These are phyloP conservation scores for Erinaceus europaeus DNA, from an alignment of 2,113 vertebrate genomes.

Conservation along the genomic window DNA sequence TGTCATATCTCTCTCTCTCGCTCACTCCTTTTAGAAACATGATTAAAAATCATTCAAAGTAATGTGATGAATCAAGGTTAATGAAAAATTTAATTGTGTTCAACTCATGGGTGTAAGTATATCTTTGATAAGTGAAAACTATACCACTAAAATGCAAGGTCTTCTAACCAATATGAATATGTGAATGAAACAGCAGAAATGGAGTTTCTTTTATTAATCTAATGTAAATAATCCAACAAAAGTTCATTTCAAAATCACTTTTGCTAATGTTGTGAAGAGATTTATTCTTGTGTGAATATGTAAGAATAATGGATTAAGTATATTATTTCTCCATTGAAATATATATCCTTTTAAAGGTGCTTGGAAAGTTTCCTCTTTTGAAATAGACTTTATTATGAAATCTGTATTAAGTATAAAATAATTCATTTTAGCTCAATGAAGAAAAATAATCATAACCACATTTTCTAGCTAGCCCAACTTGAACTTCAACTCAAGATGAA, in stretches of 20 bases:
- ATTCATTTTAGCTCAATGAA: background rate
- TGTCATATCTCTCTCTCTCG: background rate
- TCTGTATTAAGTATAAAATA: background rate
- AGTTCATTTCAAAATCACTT: background rate
- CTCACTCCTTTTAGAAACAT: background rate
- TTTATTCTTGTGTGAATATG: background rate
- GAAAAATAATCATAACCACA: background rate
- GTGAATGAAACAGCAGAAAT: background rate
- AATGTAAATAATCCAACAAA: background rate
- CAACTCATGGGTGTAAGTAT: background rate
- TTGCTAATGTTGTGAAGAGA: background rate
- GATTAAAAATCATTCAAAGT: constrained; percentile 19
- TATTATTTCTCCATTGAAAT: background rate
- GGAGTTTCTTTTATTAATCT: background rate
- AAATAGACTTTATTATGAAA: background rate
- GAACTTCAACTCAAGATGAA: background rate
- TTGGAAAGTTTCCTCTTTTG: background rate
- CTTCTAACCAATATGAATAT: background rate
- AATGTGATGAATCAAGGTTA: background rate
- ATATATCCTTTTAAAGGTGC: background rate
- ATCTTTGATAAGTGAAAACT: background rate
- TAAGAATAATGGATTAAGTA: background rate
- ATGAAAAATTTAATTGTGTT: constrained; percentile 32
- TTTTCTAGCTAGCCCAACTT: background rate
- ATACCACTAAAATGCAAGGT: background rate